phyloP scores from a whole-genome alignment of 2,113 vertebrate species.

The Fregata magnificens region DNA sequence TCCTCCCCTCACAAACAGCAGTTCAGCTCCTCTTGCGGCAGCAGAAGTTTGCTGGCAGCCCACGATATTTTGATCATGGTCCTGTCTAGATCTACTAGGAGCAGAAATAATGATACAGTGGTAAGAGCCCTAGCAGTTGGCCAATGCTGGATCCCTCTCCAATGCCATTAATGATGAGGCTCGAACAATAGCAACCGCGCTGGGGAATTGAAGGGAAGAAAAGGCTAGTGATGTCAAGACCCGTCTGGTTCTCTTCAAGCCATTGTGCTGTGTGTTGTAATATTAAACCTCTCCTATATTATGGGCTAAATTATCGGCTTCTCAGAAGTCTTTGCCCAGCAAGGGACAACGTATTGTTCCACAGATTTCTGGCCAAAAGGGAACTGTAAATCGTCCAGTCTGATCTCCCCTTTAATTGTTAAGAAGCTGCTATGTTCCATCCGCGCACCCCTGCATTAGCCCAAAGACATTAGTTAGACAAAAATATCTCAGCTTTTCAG shows the following conservation, averaged over 20 bases:
- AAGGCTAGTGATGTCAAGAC: constrained; percentile 41
- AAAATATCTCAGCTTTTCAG: background rate
- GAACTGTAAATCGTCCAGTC: background rate
- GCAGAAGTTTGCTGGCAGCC: constrained; percentile 16
- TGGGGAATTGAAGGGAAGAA: background rate
- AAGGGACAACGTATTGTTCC: background rate
- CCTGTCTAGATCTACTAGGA: background rate
- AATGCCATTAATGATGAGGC: constrained; percentile 5
- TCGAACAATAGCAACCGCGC: background rate
- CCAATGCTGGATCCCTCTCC: background rate
- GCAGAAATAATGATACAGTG: constrained; percentile 26
- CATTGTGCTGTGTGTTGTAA: constrained; percentile 10
- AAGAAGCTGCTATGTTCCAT: background rate
- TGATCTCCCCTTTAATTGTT: background rate
- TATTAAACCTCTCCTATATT: background rate
- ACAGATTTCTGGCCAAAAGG: background rate
- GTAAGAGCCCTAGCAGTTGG: background rate
- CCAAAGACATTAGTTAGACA: background rate
- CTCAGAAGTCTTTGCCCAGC: background rate
- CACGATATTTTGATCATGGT: constrained; percentile 13
- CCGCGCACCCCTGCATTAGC: rapidly evolving
- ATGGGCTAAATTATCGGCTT: background rate
- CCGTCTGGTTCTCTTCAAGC: constrained; percentile 41
- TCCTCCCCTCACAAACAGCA: background rate
- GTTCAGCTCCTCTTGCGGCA: background rate